Evolutionary conservation across 2,113 vertebrate genomes (phyloP).

Genomic region (Perca schrenkii): DNA sequence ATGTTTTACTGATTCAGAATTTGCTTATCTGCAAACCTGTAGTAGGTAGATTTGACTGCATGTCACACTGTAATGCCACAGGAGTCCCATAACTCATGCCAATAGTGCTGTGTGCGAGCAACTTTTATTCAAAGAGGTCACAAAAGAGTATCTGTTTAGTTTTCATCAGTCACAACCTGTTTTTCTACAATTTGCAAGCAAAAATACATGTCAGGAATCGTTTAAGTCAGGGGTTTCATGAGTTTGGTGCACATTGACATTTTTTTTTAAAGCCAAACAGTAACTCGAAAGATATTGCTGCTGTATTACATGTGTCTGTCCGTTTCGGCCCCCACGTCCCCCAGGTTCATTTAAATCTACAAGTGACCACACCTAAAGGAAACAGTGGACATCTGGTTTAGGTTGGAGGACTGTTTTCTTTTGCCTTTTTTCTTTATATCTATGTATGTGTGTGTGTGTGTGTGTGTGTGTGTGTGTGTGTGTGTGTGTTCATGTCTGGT

Average conservation of each 20-base stretch:
- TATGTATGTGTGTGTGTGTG: not conserved
- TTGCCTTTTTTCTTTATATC: not conserved
- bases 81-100: not conserved
- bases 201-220: not conserved
- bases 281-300: not conserved
- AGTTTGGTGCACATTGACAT: too few relatives aligned
- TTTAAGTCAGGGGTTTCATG: not conserved
- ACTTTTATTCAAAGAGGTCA: not conserved
- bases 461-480: not conserved
- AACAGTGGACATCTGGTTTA: slow-evolving; percentile 26
- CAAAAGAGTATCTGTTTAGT: not conserved
- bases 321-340: not conserved
- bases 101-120: not conserved
- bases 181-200: not conserved
- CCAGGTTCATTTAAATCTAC: not conserved
- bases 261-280: slow-evolving; percentile 11
- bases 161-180: not conserved
- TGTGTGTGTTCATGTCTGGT: not conserved
- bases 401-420: slow-evolving; percentile 25
- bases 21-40: not conserved
- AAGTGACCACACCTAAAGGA: slow-evolving; percentile 11
- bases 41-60: not conserved
- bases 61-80: not conserved
- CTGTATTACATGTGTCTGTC: not conserved
- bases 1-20: not conserved